phyloP scores from a whole-genome alignment of 2,797 vertebrate genomes.

The Cheirogaleus major region DNA sequence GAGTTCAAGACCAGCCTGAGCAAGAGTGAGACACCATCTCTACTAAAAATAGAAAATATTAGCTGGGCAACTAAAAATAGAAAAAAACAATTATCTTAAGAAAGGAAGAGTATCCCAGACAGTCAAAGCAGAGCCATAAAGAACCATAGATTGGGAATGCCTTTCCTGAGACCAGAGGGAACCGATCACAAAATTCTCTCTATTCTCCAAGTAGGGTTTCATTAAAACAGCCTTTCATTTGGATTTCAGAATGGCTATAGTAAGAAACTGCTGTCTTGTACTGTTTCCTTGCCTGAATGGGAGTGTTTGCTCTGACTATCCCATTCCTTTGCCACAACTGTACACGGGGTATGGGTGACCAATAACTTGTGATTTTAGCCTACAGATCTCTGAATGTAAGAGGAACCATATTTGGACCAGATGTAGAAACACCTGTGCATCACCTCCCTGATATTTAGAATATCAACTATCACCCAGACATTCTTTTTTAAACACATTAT shows the following conservation, averaged over 20 bases:
- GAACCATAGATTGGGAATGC: background rate
- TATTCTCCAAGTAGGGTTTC: background rate
- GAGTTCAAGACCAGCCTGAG: no score
- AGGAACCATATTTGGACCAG: background rate
- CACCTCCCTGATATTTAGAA: background rate
- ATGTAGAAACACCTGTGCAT: background rate
- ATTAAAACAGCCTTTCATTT: background rate
- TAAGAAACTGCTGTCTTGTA: background rate
- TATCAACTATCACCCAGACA: background rate
- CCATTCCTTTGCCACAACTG: background rate
- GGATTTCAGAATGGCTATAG: background rate
- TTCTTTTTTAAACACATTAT: no score
- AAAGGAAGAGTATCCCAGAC: background rate
- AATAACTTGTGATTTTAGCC: background rate
- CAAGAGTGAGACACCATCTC: no score
- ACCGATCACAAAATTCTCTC: background rate
- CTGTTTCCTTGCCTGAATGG: background rate
- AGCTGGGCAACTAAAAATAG: background rate
- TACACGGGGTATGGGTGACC: background rate
- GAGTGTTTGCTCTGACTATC: background rate
- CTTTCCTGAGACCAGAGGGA: background rate
- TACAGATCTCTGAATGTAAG: background rate
- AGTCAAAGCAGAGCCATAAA: background rate
- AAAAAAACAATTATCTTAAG: conserved; percentile 30
- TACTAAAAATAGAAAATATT: no score